Conservation (phyloP, 2,113 vertebrate species). For the Mesitornis unicolor region DNA sequence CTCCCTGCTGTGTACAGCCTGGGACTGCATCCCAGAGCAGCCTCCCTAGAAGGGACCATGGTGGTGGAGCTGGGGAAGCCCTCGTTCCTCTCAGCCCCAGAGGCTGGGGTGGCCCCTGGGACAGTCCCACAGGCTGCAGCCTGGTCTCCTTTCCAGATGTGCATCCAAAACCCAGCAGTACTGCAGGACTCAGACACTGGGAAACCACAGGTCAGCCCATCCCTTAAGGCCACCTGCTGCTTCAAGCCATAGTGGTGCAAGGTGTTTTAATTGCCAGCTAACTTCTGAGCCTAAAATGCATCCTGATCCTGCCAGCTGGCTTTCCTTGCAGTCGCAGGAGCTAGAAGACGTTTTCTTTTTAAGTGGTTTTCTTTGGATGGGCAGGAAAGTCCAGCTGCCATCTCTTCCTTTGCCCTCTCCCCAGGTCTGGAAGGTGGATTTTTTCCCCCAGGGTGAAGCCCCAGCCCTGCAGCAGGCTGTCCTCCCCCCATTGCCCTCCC, state of each 20-base stretch:
- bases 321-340: not conserved
- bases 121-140: not conserved
- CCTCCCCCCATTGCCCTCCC: not conserved
- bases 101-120: not conserved
- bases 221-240: not conserved
- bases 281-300: not conserved
- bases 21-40: not conserved
- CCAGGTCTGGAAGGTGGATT: not conserved
- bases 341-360: not conserved
- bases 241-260: not conserved
- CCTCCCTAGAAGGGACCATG: not conserved
- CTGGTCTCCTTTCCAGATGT: not conserved
- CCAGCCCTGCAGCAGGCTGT: not conserved
- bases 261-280: not conserved
- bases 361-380: not conserved
- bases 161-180: fast-evolving
- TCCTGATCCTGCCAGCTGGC: not conserved
- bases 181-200: fast-evolving
- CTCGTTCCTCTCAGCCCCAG: not conserved
- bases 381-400: not conserved
- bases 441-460: not conserved
- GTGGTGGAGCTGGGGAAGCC: not conserved
- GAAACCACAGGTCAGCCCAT: not conserved
- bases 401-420: not conserved
- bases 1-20: not conserved